A percentile compares a stretch with the other conserved stretches of the same genome.
Conservation (phyloP, 1,140 invertebrate genomes). For the Bombus turneri region DNA sequence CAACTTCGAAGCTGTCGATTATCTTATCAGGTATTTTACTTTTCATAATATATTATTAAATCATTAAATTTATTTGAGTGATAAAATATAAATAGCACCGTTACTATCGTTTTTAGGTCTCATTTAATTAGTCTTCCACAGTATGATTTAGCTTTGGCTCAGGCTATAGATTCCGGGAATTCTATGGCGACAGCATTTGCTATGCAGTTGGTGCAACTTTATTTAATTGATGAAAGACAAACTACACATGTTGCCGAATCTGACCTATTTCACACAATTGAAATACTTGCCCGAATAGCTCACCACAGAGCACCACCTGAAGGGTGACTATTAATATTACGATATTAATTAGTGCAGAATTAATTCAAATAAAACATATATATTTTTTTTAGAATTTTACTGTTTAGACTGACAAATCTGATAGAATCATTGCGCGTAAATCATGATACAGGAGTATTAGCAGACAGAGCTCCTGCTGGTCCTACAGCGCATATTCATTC, state of each 20-base stretch:
- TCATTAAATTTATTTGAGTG: not conserved
- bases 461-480: conserved; percentile 88
- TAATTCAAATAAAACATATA: conserved; percentile 18
- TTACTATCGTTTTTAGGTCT: conserved; percentile 71
- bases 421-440: conserved; percentile 90
- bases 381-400: conserved; percentile 71
- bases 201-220: conserved; percentile 94
- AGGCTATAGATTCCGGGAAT: conserved; percentile 93
- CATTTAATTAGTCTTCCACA: conserved; percentile 87
- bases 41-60: not conserved
- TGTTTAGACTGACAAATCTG: conserved; percentile 85
- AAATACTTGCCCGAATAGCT: conserved; percentile 89
- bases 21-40: conserved; percentile 86
- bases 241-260: conserved; percentile 90
- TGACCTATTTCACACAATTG: conserved; percentile 93
- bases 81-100: not conserved
- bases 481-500: conserved; percentile 96
- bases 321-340: conserved; percentile 82
- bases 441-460: conserved; percentile 86
- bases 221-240: conserved; percentile 93
- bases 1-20: conserved; percentile 96
- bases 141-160: conserved; percentile 93
- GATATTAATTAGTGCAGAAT: not conserved
- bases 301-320: conserved; percentile 91
- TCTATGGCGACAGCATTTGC: conserved; percentile 94